Percentiles rank a stretch among this genome's conserved stretches.
phyloP scores from a whole-genome alignment of 2,888 invertebrate genomes.

The Eilema griseolum region DNA sequence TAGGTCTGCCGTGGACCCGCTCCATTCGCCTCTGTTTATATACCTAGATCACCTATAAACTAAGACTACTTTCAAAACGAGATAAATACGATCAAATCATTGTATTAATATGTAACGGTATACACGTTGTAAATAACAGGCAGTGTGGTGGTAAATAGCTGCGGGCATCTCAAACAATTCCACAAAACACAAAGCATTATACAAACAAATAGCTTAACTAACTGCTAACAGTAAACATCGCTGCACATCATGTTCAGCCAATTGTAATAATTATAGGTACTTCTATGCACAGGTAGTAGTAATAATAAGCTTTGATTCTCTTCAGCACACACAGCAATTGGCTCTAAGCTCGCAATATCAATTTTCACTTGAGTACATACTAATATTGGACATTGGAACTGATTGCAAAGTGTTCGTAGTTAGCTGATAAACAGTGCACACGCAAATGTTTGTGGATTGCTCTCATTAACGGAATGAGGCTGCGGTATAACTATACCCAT shows the following conservation, averaged over 20 bases:
- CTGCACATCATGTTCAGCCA: neutral
- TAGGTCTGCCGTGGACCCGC: no score
- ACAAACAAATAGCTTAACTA: neutral
- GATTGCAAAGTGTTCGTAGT: slow-evolving; percentile 76
- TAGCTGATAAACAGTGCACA: slow-evolving; percentile 73
- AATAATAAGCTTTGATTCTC: slow-evolving; percentile 14
- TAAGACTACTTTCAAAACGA: neutral
- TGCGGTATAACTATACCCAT: slow-evolving; percentile 64
- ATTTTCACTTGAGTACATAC: slow-evolving; percentile 50
- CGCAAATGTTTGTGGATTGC: slow-evolving; percentile 80
- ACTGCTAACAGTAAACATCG: slow-evolving; percentile 7
- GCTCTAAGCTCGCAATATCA: slow-evolving; percentile 53
- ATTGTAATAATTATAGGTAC: neutral
- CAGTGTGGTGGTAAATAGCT: neutral
- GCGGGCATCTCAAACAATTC: neutral
- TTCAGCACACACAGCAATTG: slow-evolving; percentile 15
- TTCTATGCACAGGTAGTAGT: slow-evolving; percentile 1
- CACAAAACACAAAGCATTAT: neutral
- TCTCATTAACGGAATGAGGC: slow-evolving; percentile 79
- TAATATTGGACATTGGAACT: slow-evolving; percentile 61
- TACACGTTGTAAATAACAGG: neutral
- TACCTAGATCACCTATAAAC: no score
- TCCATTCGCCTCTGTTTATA: no score
- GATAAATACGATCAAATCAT: neutral
- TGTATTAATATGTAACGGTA: neutral